Conservation (phyloP, 2,888 invertebrate species). For the Scotopteryx bipunctaria region DNA sequence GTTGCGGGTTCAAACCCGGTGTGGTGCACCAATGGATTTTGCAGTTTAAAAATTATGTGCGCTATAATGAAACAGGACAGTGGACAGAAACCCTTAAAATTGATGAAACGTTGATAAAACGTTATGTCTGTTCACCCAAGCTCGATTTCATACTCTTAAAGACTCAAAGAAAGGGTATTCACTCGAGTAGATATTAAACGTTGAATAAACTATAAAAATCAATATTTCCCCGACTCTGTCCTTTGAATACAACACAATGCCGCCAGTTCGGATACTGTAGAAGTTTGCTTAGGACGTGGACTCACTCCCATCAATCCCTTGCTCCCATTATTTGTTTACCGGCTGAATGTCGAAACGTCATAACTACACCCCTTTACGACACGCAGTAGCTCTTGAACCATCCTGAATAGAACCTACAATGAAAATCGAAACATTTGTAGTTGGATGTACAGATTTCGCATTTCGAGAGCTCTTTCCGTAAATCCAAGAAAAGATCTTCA, state of each 20-base stretch:
- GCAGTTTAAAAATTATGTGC: too few species aligned
- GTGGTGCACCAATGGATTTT: too few species aligned
- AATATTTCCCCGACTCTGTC: slow-evolving; percentile 54
- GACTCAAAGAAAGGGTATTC: slow-evolving; percentile 39
- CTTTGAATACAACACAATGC: slow-evolving; percentile 62
- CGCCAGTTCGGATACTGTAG: slow-evolving; percentile 59
- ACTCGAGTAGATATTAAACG: slow-evolving; percentile 41
- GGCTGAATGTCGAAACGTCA: slow-evolving; percentile 51
- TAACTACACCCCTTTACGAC: slow-evolving; percentile 42
- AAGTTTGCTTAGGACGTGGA: slow-evolving; percentile 75
- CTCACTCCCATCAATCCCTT: slow-evolving; percentile 70
- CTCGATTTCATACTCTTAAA: slow-evolving; percentile 28
- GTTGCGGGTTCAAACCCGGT: too few species aligned
- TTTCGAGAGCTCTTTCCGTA: slow-evolving; percentile 50
- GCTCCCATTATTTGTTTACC: slow-evolving; percentile 71
- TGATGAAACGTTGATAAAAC: too few species aligned
- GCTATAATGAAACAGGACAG: too few species aligned
- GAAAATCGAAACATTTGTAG: slow-evolving; percentile 30
- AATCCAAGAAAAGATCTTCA: slow-evolving; percentile 53
- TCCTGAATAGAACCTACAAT: slow-evolving; percentile 44
- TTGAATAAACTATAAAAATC: slow-evolving; percentile 55
- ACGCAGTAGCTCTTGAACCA: slow-evolving; percentile 46
- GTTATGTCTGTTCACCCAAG: too few species aligned
- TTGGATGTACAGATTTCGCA: slow-evolving; percentile 49
- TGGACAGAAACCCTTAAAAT: too few species aligned